A percentile compares a stretch with the other conserved stretches of the same genome.
These are phyloP conservation scores for Heliconius nattereri DNA, from an alignment of 1,140 invertebrate species.

Conservation along the genomic window DNA sequence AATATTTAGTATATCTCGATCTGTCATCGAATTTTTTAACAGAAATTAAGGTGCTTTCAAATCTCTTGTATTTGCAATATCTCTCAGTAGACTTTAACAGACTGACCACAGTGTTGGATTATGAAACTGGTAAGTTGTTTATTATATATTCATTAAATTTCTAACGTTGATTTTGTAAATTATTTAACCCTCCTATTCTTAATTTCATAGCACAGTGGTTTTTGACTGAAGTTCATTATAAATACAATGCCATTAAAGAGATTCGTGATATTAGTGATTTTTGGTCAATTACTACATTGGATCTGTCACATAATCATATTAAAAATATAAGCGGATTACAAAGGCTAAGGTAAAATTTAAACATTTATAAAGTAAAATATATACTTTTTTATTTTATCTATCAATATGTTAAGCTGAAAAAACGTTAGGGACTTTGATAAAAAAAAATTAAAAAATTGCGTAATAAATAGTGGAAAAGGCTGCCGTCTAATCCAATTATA, in stretches of 20 bases:
- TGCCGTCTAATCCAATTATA: too few species aligned
- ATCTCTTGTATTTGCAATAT: slow-evolving; percentile 67
- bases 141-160: not conserved
- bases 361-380: not conserved
- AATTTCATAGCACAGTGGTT: slow-evolving; percentile 69
- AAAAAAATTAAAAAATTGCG: too few species aligned
- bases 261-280: slow-evolving; percentile 66
- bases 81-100: slow-evolving; percentile 67
- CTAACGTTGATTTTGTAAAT: not conserved
- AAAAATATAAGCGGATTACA: slow-evolving; percentile 65
- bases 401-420: too few species aligned
- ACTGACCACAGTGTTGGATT: slow-evolving; percentile 66
- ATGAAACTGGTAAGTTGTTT: slow-evolving; percentile 62
- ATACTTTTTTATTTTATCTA: too few species aligned
- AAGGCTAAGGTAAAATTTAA: slow-evolving; percentile 52
- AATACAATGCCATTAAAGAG: slow-evolving; percentile 64
- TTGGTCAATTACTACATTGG: slow-evolving; percentile 72
- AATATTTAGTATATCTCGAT: slow-evolving; percentile 70
- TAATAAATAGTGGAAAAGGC: too few species aligned
- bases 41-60: slow-evolving; percentile 60
- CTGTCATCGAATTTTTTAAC: slow-evolving; percentile 65
- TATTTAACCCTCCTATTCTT: not conserved
- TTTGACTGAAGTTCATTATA: slow-evolving; percentile 73
- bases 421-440: too few species aligned
- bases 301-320: slow-evolving; percentile 73